Percentiles rank a stretch among this genome's conserved stretches.
Conservation (phyloP, 2,113 vertebrate species). For the Pseudopodoces humilis region DNA sequence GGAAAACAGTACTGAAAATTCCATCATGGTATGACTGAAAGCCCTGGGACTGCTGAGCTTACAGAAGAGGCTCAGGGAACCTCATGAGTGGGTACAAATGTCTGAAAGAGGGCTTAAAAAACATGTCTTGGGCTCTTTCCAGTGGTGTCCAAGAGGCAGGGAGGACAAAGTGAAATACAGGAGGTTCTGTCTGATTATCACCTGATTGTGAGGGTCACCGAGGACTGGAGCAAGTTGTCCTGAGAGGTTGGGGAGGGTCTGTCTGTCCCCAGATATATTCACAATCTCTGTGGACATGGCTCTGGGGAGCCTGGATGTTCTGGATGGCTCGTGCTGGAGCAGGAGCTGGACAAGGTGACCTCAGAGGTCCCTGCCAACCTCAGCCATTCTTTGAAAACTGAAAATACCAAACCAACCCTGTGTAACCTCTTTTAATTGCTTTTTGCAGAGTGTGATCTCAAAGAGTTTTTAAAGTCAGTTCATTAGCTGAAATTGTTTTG, state of each 20-base stretch:
- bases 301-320: background rate
- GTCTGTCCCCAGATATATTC: background rate
- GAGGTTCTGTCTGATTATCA: background rate
- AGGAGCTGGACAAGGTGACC: background rate
- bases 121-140: background rate
- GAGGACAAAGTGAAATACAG: background rate
- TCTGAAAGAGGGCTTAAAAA: background rate
- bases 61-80: background rate
- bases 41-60: background rate
- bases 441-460: background rate
- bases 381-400: background rate
- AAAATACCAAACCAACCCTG: background rate
- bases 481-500: background rate
- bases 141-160: background rate
- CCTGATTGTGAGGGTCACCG: fast-evolving
- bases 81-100: background rate
- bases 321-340: background rate
- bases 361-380: background rate
- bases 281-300: background rate
- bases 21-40: background rate
- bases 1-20: background rate
- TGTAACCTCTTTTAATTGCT: background rate
- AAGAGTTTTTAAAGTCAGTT: background rate
- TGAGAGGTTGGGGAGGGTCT: background rate
- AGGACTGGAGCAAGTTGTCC: background rate